Percentiles rank a stretch among this genome's conserved stretches.
These are phyloP conservation scores for Eristalis intricaria DNA, from an alignment of 2,888 invertebrate species.

Conservation along the genomic window DNA sequence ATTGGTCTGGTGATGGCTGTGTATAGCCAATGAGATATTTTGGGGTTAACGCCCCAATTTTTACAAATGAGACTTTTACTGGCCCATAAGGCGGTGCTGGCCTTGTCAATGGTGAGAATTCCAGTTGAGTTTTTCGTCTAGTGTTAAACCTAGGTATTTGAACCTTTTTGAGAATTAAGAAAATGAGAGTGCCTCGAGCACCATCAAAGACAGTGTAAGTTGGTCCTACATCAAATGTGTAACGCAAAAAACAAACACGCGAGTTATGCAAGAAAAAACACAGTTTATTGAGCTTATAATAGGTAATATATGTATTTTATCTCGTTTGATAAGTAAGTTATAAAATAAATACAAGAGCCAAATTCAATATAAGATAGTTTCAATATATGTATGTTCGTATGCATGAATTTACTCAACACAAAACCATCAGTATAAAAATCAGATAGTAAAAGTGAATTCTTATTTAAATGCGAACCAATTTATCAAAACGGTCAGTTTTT, in stretches of 20 bases:
- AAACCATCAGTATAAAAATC: not conserved
- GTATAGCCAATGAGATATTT: no score
- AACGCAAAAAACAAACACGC: not conserved
- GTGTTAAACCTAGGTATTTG: no score
- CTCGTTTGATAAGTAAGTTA: not conserved
- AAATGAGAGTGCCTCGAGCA: no score
- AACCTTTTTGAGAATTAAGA: no score
- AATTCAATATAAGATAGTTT: slow-evolving; percentile 1
- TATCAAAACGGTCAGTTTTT: not conserved
- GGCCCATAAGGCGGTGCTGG: no score
- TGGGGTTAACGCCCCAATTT: no score
- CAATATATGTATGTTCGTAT: not conserved
- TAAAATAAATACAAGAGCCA: slow-evolving; percentile 20
- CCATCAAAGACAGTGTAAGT: no score
- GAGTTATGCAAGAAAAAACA: not conserved
- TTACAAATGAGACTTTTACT: no score
- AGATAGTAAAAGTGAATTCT: not conserved
- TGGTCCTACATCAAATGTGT: no score
- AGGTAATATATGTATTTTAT: not conserved
- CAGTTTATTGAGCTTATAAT: not conserved
- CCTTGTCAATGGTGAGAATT: no score
- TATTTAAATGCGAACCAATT: not conserved
- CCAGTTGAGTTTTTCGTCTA: no score
- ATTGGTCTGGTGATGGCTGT: no score
- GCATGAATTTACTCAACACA: not conserved